A percentile compares a stretch with the other conserved stretches of the same genome.
Conservation (phyloP, 2,797 vertebrate genomes). For the Poecilia wingei region DNA sequence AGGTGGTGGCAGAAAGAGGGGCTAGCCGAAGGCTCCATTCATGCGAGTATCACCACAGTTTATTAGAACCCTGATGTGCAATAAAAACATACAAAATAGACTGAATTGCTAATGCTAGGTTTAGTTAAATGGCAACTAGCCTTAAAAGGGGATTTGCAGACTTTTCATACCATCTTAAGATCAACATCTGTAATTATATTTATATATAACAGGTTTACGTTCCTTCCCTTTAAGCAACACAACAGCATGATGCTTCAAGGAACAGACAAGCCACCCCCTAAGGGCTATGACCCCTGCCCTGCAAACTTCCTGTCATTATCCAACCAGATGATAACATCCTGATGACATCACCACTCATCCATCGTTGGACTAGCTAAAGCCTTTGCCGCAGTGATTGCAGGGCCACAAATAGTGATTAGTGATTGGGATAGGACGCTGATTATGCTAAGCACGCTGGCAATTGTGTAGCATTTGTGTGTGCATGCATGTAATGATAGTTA, state of each 20-base stretch:
- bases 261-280: constrained; percentile 12
- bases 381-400: constrained; percentile 63
- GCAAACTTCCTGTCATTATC: constrained; percentile 69
- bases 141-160: background rate
- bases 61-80: background rate
- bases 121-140: background rate
- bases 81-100: background rate
- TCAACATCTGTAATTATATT: background rate
- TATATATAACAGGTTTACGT: background rate
- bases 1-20: background rate
- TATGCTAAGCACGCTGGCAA: constrained; percentile 43
- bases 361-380: constrained; percentile 37
- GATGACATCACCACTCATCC: constrained; percentile 66
- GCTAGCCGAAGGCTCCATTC: background rate
- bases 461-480: constrained; percentile 35
- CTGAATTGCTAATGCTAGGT: background rate
- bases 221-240: constrained; percentile 1
- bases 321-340: constrained; percentile 70
- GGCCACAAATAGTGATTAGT: constrained; percentile 67
- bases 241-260: background rate
- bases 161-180: background rate
- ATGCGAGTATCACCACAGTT: background rate
- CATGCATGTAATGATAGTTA: constrained; percentile 26
- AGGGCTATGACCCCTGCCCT: constrained; percentile 41
- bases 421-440: constrained; percentile 65